Evolutionary conservation across 92 coral and sea anemone species (phyloP).

Genomic region (Porites divaricata): DNA sequence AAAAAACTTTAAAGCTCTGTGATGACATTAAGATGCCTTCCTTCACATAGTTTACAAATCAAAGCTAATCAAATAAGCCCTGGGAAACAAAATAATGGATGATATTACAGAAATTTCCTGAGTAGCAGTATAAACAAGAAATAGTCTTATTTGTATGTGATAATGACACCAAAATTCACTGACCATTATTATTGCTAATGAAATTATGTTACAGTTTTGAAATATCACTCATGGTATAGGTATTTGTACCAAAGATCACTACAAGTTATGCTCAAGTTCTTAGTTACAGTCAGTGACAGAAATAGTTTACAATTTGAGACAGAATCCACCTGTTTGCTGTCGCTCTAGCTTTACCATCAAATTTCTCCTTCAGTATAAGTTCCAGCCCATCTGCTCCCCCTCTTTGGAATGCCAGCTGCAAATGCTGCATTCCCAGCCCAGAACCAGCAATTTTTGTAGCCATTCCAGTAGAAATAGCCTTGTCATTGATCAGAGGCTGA

Average conservation of each 20-base stretch:
- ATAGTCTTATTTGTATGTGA: too few species aligned
- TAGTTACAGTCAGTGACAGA: neutral
- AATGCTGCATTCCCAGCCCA: conserved; percentile 37
- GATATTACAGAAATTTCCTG: too few species aligned
- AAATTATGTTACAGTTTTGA: neutral
- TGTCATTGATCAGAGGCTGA: conserved; percentile 31
- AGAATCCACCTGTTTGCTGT: conserved; percentile 39
- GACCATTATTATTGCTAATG: neutral
- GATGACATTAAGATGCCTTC: too few species aligned
- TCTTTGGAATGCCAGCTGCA: conserved; percentile 29
- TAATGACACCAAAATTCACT: too few species aligned
- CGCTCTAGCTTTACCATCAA: conserved; percentile 39
- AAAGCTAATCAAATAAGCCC: too few species aligned
- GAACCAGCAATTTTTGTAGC: conserved; percentile 46
- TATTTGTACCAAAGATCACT: neutral
- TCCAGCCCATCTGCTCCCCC: conserved; percentile 45
- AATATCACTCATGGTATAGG: neutral
- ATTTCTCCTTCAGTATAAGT: conserved; percentile 32
- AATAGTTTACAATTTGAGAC: conserved; percentile 37
- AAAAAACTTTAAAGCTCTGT: too few species aligned
- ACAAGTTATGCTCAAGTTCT: neutral
- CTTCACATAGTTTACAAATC: too few species aligned
- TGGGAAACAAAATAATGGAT: too few species aligned
- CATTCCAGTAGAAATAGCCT: conserved; percentile 38
- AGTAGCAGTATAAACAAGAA: too few species aligned